phyloP scores from a whole-genome alignment of 2,888 invertebrate genomes.

The Salticus scenicus region DNA sequence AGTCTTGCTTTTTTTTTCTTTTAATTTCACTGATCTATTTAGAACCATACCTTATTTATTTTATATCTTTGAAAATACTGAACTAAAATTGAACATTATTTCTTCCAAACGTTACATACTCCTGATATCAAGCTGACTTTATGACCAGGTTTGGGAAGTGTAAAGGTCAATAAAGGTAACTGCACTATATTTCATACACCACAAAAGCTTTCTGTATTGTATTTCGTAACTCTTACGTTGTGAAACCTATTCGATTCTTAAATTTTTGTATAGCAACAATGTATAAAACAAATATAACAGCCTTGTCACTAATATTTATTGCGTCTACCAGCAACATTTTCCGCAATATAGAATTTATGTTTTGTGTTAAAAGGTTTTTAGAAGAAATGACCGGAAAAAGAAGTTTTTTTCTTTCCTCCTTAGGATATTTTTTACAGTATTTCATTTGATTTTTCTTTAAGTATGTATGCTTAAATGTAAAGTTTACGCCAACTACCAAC shows the following conservation, averaged over 20 bases:
- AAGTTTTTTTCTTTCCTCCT: too few relatives aligned
- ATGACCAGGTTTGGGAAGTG: background rate
- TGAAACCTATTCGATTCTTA: background rate
- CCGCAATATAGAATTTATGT: background rate
- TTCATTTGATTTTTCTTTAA: too few relatives aligned
- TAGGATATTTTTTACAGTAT: too few relatives aligned
- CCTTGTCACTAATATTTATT: background rate
- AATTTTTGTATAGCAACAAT: background rate
- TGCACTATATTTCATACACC: background rate
- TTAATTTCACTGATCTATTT: too few relatives aligned
- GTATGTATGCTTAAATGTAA: too few relatives aligned
- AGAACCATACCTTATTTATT: too few relatives aligned
- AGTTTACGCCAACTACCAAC: too few relatives aligned
- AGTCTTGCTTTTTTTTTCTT: too few relatives aligned
- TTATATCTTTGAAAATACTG: too few relatives aligned
- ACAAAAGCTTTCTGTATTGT: background rate
- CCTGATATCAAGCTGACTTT: background rate
- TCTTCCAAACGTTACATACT: too few relatives aligned
- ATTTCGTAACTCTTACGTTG: background rate
- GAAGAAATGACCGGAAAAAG: too few relatives aligned
- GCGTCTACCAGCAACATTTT: background rate
- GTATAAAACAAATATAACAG: background rate
- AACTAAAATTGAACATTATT: too few relatives aligned
- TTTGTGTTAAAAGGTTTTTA: background rate
- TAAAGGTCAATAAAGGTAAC: background rate